Evolutionary conservation across 2,797 vertebrate genomes (phyloP).

Genomic region (Lagocephalus sceleratus): DNA sequence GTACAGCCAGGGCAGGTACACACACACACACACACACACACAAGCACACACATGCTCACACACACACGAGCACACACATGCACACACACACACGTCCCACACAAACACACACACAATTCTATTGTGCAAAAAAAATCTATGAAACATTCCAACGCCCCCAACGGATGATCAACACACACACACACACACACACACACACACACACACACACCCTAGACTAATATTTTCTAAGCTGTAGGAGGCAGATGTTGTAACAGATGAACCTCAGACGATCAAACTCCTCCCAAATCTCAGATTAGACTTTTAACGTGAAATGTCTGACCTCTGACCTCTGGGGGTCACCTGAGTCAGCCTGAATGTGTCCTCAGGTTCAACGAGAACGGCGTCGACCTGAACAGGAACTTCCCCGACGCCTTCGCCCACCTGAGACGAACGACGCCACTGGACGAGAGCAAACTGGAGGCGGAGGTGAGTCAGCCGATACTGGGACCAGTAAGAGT

Average conservation of each 20-base stretch:
- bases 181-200: not conserved
- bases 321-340: too few species aligned
- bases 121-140: conserved; percentile 18
- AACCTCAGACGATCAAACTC: too few species aligned
- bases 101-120: not conserved
- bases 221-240: not conserved
- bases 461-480: conserved; percentile 75
- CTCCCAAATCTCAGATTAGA: too few species aligned
- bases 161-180: conserved; percentile 27
- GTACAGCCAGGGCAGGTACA: conserved; percentile 80
- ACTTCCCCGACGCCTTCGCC: conserved; percentile 87
- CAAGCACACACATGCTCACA: conserved; percentile 2
- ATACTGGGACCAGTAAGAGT: not conserved
- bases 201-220: not conserved
- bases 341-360: not conserved
- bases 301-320: not conserved
- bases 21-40: conserved; percentile 6
- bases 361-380: conserved; percentile 81
- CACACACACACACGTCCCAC: conserved; percentile 5
- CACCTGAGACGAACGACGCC: conserved; percentile 3
- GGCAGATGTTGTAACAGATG: not conserved
- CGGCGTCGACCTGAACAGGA: conserved; percentile 87
- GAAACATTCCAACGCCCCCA: conserved; percentile 41
- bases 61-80: conserved; percentile 4
- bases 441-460: conserved; percentile 22